These are phyloP conservation scores for Apotomis capreana DNA, from an alignment of 2,888 invertebrate genomes.

Conservation along the genomic window DNA sequence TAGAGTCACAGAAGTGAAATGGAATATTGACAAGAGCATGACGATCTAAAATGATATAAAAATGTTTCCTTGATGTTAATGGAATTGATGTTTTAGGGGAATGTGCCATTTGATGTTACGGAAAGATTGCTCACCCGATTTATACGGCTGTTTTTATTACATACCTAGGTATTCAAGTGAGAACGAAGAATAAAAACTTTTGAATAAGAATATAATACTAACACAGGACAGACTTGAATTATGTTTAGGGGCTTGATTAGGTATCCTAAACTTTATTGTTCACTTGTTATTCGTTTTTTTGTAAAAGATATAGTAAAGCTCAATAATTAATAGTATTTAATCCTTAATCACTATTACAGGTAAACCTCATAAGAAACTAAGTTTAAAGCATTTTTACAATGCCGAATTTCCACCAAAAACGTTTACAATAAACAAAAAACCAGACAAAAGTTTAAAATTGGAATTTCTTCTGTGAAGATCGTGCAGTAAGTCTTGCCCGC, in stretches of 20 bases:
- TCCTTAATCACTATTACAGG: background rate
- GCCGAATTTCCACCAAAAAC: constrained; percentile 26
- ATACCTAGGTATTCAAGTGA: background rate
- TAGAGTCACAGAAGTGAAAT: background rate
- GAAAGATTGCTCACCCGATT: background rate
- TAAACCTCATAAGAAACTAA: constrained; percentile 14
- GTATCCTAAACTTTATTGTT: no score
- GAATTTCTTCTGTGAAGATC: constrained; percentile 43
- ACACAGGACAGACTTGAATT: no score
- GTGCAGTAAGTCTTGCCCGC: constrained; percentile 59
- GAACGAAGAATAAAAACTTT: background rate
- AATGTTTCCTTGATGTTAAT: constrained; percentile 21
- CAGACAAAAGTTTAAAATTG: constrained; percentile 40
- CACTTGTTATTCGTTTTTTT: background rate
- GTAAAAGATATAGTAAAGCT: background rate
- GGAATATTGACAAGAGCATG: constrained; percentile 28
- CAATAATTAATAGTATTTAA: background rate
- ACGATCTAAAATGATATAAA: constrained; percentile 19
- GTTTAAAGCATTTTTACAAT: constrained; percentile 21
- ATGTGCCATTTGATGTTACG: constrained; percentile 2
- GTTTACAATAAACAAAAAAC: constrained; percentile 26
- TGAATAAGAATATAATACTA: background rate
- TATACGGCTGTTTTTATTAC: background rate
- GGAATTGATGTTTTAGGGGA: constrained; percentile 13
- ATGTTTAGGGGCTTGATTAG: no score